Evolutionary conservation across 2,888 invertebrate genomes (phyloP).

Genomic region (Parnassius orleans): DNA sequence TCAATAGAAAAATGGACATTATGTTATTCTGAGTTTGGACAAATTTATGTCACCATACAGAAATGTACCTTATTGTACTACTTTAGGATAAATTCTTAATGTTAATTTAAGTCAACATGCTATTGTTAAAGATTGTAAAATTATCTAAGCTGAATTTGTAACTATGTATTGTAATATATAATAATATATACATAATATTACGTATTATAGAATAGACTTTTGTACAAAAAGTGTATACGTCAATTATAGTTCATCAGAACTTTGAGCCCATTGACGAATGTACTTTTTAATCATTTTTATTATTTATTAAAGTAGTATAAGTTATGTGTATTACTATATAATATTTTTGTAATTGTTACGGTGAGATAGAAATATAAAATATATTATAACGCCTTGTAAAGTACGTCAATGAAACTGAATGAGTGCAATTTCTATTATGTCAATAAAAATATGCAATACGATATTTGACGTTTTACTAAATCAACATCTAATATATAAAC

Average conservation of each 20-base stretch:
- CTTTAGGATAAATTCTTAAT: neutral
- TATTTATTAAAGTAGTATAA: slow-evolving; percentile 22
- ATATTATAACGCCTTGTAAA: slow-evolving; percentile 46
- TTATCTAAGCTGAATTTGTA: neutral
- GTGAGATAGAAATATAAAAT: slow-evolving; percentile 29
- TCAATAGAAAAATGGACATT: neutral
- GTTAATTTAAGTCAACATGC: no score
- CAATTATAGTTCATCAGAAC: slow-evolving; percentile 59
- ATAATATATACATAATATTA: neutral
- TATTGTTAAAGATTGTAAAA: neutral
- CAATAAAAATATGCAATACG: slow-evolving; percentile 49
- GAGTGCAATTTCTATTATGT: slow-evolving; percentile 64
- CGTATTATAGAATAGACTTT: neutral
- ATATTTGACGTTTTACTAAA: slow-evolving; percentile 40
- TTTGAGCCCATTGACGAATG: slow-evolving; percentile 72
- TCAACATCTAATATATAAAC: no score
- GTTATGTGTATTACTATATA: slow-evolving; percentile 29
- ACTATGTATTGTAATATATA: slow-evolving; percentile 4
- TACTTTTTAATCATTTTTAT: slow-evolving; percentile 52
- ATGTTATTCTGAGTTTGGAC: neutral
- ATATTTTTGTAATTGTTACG: slow-evolving; percentile 42
- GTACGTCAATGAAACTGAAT: slow-evolving; percentile 60
- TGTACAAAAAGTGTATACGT: slow-evolving; percentile 57
- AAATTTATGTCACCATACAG: neutral
- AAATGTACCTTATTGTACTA: neutral